These are phyloP conservation scores for Balaeniceps rex DNA, from an alignment of 2,113 vertebrate species.

Conservation along the genomic window DNA sequence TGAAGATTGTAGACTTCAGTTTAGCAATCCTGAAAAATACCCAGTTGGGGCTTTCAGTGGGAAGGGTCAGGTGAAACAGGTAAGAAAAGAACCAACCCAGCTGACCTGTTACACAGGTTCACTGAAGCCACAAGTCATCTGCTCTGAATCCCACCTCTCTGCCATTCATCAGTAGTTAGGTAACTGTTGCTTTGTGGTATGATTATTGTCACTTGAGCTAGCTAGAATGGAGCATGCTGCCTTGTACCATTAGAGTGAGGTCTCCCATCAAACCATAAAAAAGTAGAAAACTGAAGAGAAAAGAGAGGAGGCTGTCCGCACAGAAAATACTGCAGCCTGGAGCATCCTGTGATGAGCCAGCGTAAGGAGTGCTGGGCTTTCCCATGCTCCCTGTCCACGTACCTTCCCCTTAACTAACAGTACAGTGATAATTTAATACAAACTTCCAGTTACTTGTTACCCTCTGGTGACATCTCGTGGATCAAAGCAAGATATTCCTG, in stretches of 20 bases:
- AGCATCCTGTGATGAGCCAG: not conserved
- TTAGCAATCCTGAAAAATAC: not conserved
- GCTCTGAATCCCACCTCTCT: not conserved
- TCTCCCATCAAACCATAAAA: not conserved
- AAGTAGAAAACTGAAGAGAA: not conserved
- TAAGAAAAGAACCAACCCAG: not conserved
- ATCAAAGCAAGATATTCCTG: not conserved
- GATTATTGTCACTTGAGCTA: not conserved
- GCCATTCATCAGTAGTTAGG: not conserved
- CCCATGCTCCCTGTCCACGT: rapidly evolving
- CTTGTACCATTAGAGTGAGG: not conserved
- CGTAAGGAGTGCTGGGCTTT: not conserved
- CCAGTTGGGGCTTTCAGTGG: not conserved
- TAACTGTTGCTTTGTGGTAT: not conserved
- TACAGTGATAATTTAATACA: not conserved
- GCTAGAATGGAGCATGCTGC: not conserved
- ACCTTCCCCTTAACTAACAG: not conserved
- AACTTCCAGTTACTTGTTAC: not conserved
- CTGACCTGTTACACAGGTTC: not conserved
- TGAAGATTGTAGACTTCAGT: not conserved
- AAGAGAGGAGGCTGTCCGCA: not conserved
- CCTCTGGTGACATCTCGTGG: slow-evolving; percentile 45
- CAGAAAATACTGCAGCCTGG: not conserved
- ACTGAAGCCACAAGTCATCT: not conserved
- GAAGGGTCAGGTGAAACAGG: not conserved